Base-by-base conservation (phyloP, 2,888 invertebrate species). In the Pilophorus perplexus region DNA sequence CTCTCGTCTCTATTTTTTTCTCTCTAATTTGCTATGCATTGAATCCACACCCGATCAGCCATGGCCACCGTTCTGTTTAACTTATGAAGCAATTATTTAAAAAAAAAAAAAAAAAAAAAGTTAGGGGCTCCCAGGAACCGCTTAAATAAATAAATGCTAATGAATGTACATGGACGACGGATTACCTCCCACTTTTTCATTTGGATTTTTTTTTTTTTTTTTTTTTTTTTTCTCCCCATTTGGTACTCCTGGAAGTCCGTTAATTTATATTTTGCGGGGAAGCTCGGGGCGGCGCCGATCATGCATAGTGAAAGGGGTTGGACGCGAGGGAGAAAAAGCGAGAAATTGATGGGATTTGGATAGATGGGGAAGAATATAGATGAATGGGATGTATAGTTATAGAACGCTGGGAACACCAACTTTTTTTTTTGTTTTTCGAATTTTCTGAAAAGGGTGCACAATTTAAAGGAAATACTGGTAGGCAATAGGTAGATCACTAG, bases 11-110 rank as follows among this genome's bases (percentile, higher is more conserved):
- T 28, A 25, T 52, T 18, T 59, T 42, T 48, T 50, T 64, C 37
- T 40, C 67, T 66, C 68, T 68, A 70, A 68, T 70, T 68, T 70
- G 70, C 65, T 70, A 70, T 70, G 70, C 70, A 70, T 70, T 70
- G 70, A 68, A 70, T 68, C 69, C 67, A 65, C 54, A 60, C 50
- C 67, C 65, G 69, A 67, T 67, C 60, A 62, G 38, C 67, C 59
- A 44, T 55, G 65, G 57, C 59, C 59, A 57, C 67, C 64, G 40
- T 62, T 67, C 57, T 69, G 69, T 69, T 69, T 69, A 69, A 69
- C 69, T 69, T 69, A 69, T 69, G 69, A 69, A 67, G 69, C 69
- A 69, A 69, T 69, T 69, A 69, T n/a, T n/a, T 60, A 67, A 69
- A 67, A 68, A 68, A 68, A 60, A 66, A 59, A 37, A 48, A 14